phyloP scores from a whole-genome alignment of 2,888 invertebrate genomes.

The Nomada fucata region DNA sequence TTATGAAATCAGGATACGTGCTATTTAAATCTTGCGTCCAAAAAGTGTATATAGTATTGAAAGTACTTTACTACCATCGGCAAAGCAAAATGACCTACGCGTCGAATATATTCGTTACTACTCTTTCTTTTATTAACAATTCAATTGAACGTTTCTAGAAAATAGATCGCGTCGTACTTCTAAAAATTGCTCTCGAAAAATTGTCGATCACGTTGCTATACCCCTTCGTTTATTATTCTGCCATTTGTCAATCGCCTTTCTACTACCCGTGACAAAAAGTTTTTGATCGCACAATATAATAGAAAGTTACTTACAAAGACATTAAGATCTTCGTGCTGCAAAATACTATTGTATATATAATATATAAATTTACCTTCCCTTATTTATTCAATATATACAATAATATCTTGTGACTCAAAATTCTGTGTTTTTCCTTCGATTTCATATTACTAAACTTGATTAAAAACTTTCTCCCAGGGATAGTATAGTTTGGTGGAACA shows the following conservation, averaged over 20 bases:
- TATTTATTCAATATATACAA: no score
- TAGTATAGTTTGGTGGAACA: not conserved
- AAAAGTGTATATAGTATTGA: no score
- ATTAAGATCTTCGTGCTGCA: no score
- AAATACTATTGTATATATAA: no score
- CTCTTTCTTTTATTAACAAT: not conserved
- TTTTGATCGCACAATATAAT: no score
- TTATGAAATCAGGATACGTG: not conserved
- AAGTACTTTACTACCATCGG: not conserved
- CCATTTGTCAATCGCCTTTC: not conserved
- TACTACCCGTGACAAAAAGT: not conserved
- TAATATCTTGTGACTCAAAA: no score
- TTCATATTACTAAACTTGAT: no score
- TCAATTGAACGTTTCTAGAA: slow-evolving; percentile 22
- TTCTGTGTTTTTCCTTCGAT: no score
- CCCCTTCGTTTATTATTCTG: not conserved
- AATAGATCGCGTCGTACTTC: slow-evolving; percentile 3
- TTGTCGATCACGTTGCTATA: not conserved
- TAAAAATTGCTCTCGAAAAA: slow-evolving; percentile 15
- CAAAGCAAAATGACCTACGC: slow-evolving; percentile 4
- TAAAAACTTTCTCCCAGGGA: no score
- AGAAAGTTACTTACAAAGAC: no score
- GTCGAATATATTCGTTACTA: slow-evolving; percentile 1
- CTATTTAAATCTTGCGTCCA: not conserved
- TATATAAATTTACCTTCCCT: no score